phyloP scores from a whole-genome alignment of 2,888 invertebrate species.

The Listrodromus nycthemerus region DNA sequence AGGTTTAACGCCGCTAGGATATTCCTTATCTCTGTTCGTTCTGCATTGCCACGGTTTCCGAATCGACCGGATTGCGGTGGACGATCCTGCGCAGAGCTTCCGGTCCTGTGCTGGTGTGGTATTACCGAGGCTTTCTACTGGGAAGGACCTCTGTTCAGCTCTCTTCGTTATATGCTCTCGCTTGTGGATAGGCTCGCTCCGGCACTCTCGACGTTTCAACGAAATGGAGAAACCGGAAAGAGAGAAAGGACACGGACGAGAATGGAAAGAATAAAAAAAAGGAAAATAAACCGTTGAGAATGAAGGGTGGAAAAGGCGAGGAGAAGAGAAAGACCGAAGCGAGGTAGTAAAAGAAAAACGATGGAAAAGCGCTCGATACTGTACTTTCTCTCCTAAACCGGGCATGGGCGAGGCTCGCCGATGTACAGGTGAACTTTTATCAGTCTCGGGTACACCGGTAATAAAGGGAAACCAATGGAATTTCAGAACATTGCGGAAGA shows the following conservation, averaged over 20 bases:
- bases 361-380: slow-evolving; percentile 61
- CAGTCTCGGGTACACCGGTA: background rate
- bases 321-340: slow-evolving; percentile 25
- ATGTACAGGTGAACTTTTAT: slow-evolving; percentile 47
- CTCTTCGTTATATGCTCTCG: slow-evolving; percentile 31
- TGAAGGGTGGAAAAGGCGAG: slow-evolving; percentile 34
- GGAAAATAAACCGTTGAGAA: slow-evolving; percentile 30
- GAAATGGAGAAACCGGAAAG: slow-evolving; percentile 50
- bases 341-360: slow-evolving; percentile 38
- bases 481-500: no score
- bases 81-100: slow-evolving; percentile 66
- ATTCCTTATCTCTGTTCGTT: slow-evolving; percentile 48
- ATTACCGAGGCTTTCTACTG: slow-evolving; percentile 60
- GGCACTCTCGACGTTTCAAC: slow-evolving; percentile 41
- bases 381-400: slow-evolving; percentile 28
- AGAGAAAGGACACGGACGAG: slow-evolving; percentile 6
- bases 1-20: slow-evolving; percentile 50
- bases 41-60: slow-evolving; percentile 65
- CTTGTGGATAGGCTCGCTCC: slow-evolving; percentile 42
- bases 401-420: slow-evolving; percentile 48
- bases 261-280: slow-evolving; percentile 37
- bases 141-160: slow-evolving; percentile 51
- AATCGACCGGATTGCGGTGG: slow-evolving; percentile 68
- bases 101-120: slow-evolving; percentile 58
- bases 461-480: no score